Evolutionary conservation across 2,797 vertebrate species (phyloP).

Genomic region (Kryptopterus vitreolus): DNA sequence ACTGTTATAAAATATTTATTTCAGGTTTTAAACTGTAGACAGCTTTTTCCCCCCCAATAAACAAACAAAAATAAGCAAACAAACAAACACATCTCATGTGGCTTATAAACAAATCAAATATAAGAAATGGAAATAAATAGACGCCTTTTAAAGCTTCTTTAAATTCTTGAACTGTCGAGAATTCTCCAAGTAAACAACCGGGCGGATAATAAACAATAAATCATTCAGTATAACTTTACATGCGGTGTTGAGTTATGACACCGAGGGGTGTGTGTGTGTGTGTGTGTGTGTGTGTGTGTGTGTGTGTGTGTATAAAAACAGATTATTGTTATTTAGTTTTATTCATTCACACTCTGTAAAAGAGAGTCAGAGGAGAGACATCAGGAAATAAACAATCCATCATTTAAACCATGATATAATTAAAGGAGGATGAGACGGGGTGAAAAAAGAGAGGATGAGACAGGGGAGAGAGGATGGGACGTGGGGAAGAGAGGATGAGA

Average conservation of each 20-base stretch:
- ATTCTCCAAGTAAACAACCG: too few species aligned
- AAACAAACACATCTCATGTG: not conserved
- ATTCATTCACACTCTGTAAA: too few species aligned
- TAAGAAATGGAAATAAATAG: conserved; percentile 32
- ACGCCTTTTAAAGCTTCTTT: conserved; percentile 7
- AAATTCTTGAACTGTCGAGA: not conserved
- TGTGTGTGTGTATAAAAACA: too few species aligned
- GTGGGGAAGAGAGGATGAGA: too few species aligned
- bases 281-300: too few species aligned
- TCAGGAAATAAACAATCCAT: too few species aligned
- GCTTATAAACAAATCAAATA: not conserved
- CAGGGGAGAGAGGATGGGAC: too few species aligned
- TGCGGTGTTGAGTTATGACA: not conserved
- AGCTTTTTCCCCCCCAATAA: not conserved
- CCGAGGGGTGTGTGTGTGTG: not conserved
- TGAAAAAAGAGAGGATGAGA: too few species aligned
- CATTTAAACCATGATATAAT: too few species aligned
- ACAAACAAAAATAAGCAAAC: not conserved
- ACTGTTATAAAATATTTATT: conserved; percentile 46
- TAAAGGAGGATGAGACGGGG: too few species aligned
- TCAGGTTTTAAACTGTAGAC: conserved; percentile 3
- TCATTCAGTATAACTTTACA: not conserved
- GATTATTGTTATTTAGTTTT: too few species aligned
- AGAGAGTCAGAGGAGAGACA: too few species aligned
- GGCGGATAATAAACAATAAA: not conserved